Base-by-base conservation (phyloP, 2,888 invertebrate genomes). In the Salticus scenicus region DNA sequence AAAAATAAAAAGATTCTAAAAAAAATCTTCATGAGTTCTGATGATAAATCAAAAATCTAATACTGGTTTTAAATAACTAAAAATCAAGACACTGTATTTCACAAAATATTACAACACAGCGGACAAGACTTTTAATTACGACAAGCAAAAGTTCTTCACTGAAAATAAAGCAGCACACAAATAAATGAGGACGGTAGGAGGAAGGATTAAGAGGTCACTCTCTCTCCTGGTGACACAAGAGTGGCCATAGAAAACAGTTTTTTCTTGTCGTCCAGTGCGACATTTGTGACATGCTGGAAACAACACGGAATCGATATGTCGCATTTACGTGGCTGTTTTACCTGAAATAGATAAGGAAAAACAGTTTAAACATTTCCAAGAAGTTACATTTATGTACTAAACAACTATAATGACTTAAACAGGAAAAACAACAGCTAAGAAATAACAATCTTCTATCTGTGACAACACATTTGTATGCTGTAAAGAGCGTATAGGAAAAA, bases 241-340 rank as follows among this genome's bases (percentile, higher is more conserved):
- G 89, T 88, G 10, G 89, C 85, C 89, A 95, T 92, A 57, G 94
- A 94, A 90, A 93, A 94, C 89, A 94, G 94, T 87, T 94, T 92
- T 76, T 93, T 92, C 87, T 93, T 93, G 89, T 95, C 95, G 79
- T 93, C 93, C 51, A 93, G 92, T 87, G 95, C 95, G 66, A 96
- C 94, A 89, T 94, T 95, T 73, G 95, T 96, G 88, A 96, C 94
- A 91, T 96, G 96, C 89, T 95, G 94, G 91, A 96, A 96, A 90
- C 95, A 95, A 90, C 96, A 96, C 0, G 96, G 96, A 90, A 94
- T 94, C 69, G 96, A 96, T 89, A 96, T 96, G 91, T 96, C 95
- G 84, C 94, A 94, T 91, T 96, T 96, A 71, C 94, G 94, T 27
- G 96, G 95, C 86, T 94, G 91, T 64, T 91, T 91, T 83, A 90